Evolutionary conservation across 2,113 vertebrate genomes (phyloP), one percentile per base, ranked within the genome.

Genomic region (Urocolius indicus): DNA sequence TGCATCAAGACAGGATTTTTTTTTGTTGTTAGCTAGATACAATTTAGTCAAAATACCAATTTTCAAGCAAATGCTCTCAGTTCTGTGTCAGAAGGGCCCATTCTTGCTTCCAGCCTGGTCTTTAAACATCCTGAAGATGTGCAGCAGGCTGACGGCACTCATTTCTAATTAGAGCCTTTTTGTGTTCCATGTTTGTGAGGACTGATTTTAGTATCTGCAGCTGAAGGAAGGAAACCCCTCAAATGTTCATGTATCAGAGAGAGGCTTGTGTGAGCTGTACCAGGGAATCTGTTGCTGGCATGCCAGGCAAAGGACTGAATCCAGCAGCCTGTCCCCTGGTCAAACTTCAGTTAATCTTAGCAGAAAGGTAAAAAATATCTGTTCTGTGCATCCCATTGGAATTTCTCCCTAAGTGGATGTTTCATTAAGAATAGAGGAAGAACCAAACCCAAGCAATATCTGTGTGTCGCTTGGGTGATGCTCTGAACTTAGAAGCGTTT

Each of bases 221-320:
- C 20, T 41, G 68, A 87, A 61, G 54, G 54, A 75, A 52, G 78
- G 66, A 84, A 82, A 49, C 9, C 11, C 17, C 27, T 81, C 43
- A 63, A 45, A 67, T 38, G 12, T 46, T 57, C 17, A 8, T 36
- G 15, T 6, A 3, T 34, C 49, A 2, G 2, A 46, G 72, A 34
- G 34, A 1, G 1, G 46, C 13, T 10, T 2, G 17, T 29, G 32
- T 19, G 24, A 73, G n/a, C 52, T 34, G 5, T 11, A 1, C 0
- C 11, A 59, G 69, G 74, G 34, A 63, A 67, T 67, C n/a, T 16
- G 5, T 52, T 59, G 61, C 84, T 55, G 51, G 55, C 0, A 0
- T 57, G 18, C 15, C 11, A 11, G 12, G 20, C 3, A 4, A 36
- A 36, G 46, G 34, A 18, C 74, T 80, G 78, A 65, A 30, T 46